Conservation (phyloP, 2,113 vertebrate genomes). For the Mugil cephalus region DNA sequence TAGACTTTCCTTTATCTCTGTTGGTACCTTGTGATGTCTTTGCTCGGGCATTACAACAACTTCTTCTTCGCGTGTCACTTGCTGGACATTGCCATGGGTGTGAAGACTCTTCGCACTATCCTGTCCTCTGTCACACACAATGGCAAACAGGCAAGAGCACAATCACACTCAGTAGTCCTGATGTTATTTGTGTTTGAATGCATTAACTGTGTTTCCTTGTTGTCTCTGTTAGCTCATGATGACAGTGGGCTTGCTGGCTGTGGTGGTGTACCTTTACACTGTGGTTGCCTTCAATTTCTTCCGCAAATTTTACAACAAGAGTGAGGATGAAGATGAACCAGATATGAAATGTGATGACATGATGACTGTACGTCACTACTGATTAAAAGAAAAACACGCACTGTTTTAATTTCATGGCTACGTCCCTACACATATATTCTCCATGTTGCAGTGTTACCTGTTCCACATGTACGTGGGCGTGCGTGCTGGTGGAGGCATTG, state of each 20-base stretch:
- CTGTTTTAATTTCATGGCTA: not conserved
- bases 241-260: constrained; percentile 92
- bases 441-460: constrained; percentile 88
- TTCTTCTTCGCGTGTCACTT: constrained; percentile 94
- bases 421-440: not conserved
- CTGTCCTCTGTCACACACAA: constrained; percentile 96
- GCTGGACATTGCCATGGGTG: constrained; percentile 95
- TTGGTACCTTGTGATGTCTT: constrained; percentile 94
- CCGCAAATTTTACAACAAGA: constrained; percentile 97
- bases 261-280: constrained; percentile 94
- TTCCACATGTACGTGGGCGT: constrained; percentile 98
- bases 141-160: constrained; percentile 89
- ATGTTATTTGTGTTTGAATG: not conserved
- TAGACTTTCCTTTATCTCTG: constrained; percentile 94
- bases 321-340: constrained; percentile 92
- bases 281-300: constrained; percentile 97
- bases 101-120: constrained; percentile 93
- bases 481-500: constrained; percentile 93
- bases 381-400: not conserved
- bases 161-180: not conserved
- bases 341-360: constrained; percentile 98
- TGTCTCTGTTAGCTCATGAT: constrained; percentile 87
- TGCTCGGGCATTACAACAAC: constrained; percentile 95
- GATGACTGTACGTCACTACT: constrained; percentile 89
- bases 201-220: constrained; percentile 1